These are phyloP conservation scores for Chitala chitala DNA, from an alignment of 2,113 vertebrate species.

Conservation along the genomic window DNA sequence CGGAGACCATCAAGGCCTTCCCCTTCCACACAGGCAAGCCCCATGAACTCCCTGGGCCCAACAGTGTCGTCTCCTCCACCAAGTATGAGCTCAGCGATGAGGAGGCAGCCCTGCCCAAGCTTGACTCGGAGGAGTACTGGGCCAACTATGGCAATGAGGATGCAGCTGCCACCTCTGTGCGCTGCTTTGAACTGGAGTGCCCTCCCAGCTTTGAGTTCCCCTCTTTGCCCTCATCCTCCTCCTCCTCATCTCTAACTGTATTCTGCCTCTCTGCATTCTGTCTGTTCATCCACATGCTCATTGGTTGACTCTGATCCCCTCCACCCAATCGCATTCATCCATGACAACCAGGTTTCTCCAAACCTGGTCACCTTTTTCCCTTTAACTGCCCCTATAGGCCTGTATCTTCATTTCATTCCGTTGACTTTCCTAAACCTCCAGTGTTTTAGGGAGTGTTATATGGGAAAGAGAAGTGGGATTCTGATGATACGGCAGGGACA, in stretches of 20 bases:
- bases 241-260: slow-evolving; percentile 38
- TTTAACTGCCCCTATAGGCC: slow-evolving; percentile 52
- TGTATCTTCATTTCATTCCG: slow-evolving; percentile 45
- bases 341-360: no score
- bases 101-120: slow-evolving; percentile 67
- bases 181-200: slow-evolving; percentile 71
- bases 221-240: slow-evolving; percentile 45
- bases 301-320: slow-evolving; percentile 57
- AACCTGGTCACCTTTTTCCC: slow-evolving; percentile 46
- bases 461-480: slow-evolving; percentile 39
- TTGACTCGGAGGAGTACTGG: slow-evolving; percentile 76
- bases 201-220: slow-evolving; percentile 58
- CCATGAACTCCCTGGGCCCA: slow-evolving; percentile 55
- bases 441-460: slow-evolving; percentile 39
- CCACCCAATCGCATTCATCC: slow-evolving; percentile 25
- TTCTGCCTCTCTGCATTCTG: slow-evolving; percentile 49
- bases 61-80: slow-evolving; percentile 25
- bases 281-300: slow-evolving; percentile 51
- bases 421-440: slow-evolving; percentile 37
- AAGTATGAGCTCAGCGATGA: slow-evolving; percentile 70
- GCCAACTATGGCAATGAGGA: slow-evolving; percentile 74
- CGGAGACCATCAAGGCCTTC: slow-evolving; percentile 71
- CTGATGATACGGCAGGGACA: slow-evolving; percentile 53
- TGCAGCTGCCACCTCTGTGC: slow-evolving; percentile 60
- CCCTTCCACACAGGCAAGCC: slow-evolving; percentile 58